phyloP scores from a whole-genome alignment of 2,888 invertebrate species.

The Perdita meconis region DNA sequence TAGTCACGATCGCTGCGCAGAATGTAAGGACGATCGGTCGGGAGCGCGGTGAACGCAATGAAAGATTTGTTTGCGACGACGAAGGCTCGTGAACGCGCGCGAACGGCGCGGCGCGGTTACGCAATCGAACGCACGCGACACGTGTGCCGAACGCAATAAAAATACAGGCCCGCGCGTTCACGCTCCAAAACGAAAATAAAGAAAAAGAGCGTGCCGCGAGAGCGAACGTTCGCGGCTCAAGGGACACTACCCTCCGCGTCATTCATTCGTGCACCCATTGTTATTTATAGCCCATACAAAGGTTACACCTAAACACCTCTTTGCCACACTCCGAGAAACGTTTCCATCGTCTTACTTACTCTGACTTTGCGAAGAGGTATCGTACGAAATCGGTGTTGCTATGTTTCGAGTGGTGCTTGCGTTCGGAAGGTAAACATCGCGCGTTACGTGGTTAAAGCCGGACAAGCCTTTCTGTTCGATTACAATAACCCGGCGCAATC shows the following conservation, averaged over 20 bases:
- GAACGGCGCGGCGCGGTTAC: constrained; percentile 19
- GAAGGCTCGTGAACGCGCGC: constrained; percentile 22
- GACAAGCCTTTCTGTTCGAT: constrained; percentile 57
- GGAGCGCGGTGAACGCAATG: constrained; percentile 8
- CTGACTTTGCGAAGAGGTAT: no score
- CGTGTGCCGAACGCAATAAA: constrained; percentile 29
- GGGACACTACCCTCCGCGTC: constrained; percentile 5
- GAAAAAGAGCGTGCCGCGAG: neutral
- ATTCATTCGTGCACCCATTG: neutral
- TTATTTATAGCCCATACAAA: neutral
- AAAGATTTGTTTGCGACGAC: constrained; percentile 45
- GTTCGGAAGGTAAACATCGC: constrained; percentile 21
- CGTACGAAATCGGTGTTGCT: no score
- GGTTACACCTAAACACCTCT: neutral
- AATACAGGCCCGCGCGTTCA: constrained; percentile 5
- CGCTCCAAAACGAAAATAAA: neutral
- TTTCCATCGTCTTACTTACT: no score
- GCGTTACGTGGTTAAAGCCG: constrained; percentile 45
- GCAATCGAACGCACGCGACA: constrained; percentile 23
- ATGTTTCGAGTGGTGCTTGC: no score
- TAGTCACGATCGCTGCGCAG: constrained; percentile 12
- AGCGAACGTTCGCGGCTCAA: neutral
- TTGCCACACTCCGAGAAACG: neutral
- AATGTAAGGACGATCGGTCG: constrained; percentile 3
- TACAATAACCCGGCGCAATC: constrained; percentile 55